Conservation (phyloP, 2,888 invertebrate species). For the Nemurella pictetii region DNA sequence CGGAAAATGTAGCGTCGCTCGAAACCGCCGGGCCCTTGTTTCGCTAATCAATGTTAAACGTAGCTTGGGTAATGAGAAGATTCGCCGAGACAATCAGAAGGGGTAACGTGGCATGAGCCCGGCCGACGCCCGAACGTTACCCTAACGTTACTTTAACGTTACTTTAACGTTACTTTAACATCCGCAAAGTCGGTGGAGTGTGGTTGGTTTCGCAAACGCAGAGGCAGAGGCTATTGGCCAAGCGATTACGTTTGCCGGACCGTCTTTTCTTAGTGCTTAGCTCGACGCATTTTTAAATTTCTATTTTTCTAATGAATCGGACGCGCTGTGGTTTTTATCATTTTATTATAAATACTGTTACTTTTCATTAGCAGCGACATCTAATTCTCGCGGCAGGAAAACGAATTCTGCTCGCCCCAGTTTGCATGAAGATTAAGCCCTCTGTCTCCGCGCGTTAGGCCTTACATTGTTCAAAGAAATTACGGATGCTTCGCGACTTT, state of each 20-base stretch:
- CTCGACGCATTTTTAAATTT: not conserved
- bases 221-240: not conserved
- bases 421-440: not conserved
- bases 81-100: not conserved
- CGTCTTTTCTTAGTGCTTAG: not conserved
- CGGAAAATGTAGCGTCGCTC: not conserved
- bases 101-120: not conserved
- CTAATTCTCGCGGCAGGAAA: not conserved
- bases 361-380: not conserved
- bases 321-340: not conserved
- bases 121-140: not conserved
- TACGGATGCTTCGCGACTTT: not conserved
- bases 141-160: too few relatives aligned
- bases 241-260: not conserved
- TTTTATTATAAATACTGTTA: not conserved
- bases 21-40: not conserved
- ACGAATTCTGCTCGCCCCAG: not conserved
- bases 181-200: not conserved
- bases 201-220: not conserved
- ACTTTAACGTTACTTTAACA: not conserved
- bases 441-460: not conserved
- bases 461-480: not conserved
- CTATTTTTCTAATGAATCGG: not conserved
- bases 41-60: not conserved
- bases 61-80: not conserved